Evolutionary conservation across 2,888 invertebrate genomes (phyloP).

Genomic region (Caradrina clavipalpis): DNA sequence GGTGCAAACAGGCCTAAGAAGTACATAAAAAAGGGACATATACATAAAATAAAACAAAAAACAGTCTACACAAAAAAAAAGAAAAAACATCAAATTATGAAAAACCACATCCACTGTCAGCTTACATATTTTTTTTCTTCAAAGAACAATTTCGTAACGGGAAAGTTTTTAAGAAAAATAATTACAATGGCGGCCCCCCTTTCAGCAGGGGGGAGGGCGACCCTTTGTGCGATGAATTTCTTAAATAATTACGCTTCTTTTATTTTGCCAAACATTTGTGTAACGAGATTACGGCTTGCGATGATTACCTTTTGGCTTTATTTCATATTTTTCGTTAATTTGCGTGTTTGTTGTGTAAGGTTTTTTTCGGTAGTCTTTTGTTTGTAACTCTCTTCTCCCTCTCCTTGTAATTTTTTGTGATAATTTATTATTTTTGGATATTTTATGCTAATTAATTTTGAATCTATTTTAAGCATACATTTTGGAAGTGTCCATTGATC

Average conservation of each 20-base stretch:
- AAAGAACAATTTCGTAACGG: slow-evolving; percentile 76
- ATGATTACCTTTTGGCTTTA: slow-evolving; percentile 81
- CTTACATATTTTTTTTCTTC: slow-evolving; percentile 68
- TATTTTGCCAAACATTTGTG: slow-evolving; percentile 82
- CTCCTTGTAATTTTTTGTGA: too few species aligned
- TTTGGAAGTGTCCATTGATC: too few species aligned
- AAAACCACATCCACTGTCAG: slow-evolving; percentile 61
- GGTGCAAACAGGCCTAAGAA: too few species aligned
- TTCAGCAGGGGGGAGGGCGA: slow-evolving; percentile 64
- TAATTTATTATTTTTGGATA: too few species aligned
- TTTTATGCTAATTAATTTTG: too few species aligned
- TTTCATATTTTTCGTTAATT: slow-evolving; percentile 58
- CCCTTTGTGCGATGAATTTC: slow-evolving; percentile 77
- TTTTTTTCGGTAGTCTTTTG: background rate
- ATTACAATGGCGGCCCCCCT: slow-evolving; percentile 83
- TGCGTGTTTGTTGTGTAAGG: slow-evolving; percentile 13
- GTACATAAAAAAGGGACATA: background rate
- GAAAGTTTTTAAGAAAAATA: slow-evolving; percentile 87
- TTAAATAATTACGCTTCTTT: slow-evolving; percentile 86
- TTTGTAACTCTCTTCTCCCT: too few species aligned
- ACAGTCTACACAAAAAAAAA: background rate
- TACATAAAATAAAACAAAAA: background rate
- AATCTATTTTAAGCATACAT: too few species aligned
- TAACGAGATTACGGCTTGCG: slow-evolving; percentile 82
- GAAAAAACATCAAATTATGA: slow-evolving; percentile 1